These are phyloP conservation scores for Ochropleura leucogaster DNA, from an alignment of 2,888 invertebrate species.

Conservation along the genomic window DNA sequence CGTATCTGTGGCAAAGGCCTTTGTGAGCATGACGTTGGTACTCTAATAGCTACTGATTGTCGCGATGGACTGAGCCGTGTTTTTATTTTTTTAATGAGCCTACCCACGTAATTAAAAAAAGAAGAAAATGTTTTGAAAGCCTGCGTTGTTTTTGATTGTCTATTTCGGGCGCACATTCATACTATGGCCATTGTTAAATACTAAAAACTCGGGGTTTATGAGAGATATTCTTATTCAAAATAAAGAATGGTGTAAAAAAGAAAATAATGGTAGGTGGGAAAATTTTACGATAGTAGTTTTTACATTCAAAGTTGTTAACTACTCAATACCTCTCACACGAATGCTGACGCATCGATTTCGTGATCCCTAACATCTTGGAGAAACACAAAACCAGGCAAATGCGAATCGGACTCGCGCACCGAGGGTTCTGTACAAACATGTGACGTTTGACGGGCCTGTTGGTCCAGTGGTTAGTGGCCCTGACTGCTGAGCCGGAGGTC, in stretches of 20 bases:
- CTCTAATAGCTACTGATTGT: slow-evolving; percentile 13
- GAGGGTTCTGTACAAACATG: no score
- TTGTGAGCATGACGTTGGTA: slow-evolving; percentile 11
- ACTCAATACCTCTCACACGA: neutral
- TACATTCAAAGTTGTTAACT: neutral
- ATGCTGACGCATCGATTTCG: neutral
- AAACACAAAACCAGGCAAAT: neutral
- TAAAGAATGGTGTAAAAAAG: neutral
- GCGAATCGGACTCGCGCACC: no score
- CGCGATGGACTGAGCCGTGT: slow-evolving; percentile 1
- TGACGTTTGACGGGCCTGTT: no score
- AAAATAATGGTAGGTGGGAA: neutral
- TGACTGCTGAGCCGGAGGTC: no score
- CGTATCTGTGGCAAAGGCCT: slow-evolving; percentile 12
- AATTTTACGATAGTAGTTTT: neutral
- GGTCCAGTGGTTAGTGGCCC: no score
- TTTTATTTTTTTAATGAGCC: slow-evolving; percentile 27
- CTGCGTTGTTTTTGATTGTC: neutral
- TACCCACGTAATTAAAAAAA: slow-evolving; percentile 8
- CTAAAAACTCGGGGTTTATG: neutral
- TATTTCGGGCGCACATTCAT: neutral
- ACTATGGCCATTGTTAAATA: neutral
- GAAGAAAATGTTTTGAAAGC: slow-evolving; percentile 6
- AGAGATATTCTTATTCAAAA: neutral
- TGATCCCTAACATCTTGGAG: no score